Conservation (phyloP, 2,797 vertebrate species). For the Halcyon smyrnensis region DNA sequence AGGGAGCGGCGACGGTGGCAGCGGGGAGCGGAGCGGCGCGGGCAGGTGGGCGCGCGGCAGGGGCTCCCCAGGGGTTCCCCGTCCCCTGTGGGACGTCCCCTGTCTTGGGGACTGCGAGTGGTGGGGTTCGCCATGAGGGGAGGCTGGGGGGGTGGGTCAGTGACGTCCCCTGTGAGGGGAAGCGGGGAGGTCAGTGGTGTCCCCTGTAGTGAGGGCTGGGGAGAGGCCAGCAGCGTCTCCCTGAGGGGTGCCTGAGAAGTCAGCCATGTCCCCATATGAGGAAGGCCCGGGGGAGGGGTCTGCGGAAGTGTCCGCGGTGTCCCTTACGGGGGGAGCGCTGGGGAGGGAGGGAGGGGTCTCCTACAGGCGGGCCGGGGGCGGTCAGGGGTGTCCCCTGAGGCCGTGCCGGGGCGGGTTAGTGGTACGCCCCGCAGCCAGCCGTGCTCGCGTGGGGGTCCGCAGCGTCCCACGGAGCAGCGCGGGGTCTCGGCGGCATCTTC, state of each 20-base stretch:
- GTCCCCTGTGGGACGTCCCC: too few relatives aligned
- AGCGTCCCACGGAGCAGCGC: neutral
- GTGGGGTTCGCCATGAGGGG: neutral
- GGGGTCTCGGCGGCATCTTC: neutral
- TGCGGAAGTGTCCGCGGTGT: too few relatives aligned
- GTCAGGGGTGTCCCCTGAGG: too few relatives aligned
- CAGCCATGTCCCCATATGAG: neutral
- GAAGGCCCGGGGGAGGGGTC: neutral
- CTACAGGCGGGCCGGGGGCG: too few relatives aligned
- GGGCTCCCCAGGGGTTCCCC: too few relatives aligned
- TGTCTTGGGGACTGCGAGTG: neutral
- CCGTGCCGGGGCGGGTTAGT: too few relatives aligned
- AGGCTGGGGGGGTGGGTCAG: too few relatives aligned
- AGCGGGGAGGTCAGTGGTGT: neutral
- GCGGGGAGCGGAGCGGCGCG: neutral
- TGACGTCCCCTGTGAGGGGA: neutral
- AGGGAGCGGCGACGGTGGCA: neutral
- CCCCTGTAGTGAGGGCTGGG: too few relatives aligned
- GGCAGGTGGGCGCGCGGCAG: neutral
- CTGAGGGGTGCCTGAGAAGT: neutral
- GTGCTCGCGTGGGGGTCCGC: rapidly evolving
- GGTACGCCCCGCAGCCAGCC: neutral
- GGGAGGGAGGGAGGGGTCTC: too few relatives aligned
- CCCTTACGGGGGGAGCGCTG: neutral
- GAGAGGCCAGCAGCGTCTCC: neutral